phyloP scores from a whole-genome alignment of 2,113 vertebrate genomes.

The Cebidichthys violaceus region DNA sequence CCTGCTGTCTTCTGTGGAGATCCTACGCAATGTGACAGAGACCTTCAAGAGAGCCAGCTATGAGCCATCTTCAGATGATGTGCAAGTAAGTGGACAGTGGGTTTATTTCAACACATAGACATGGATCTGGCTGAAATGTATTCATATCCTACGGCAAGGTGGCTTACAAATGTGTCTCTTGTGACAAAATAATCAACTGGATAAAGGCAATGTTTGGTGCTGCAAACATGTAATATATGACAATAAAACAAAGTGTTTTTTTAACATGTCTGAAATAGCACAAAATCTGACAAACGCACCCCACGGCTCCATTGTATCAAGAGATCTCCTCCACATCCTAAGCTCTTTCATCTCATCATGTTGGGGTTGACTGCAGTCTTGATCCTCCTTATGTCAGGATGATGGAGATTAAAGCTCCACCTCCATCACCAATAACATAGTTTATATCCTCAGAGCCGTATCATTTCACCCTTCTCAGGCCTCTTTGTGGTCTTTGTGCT shows the following conservation, averaged over 20 bases:
- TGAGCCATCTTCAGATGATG: slow-evolving; percentile 95
- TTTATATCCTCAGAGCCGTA: slow-evolving; percentile 66
- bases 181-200: background rate
- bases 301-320: slow-evolving; percentile 61
- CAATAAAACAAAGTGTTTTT: background rate
- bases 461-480: slow-evolving; percentile 55
- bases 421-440: slow-evolving; percentile 72
- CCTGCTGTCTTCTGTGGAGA: slow-evolving; percentile 97
- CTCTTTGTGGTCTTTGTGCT: slow-evolving; percentile 34
- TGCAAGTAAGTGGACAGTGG: slow-evolving; percentile 88
- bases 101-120: background rate
- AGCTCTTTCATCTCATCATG: slow-evolving; percentile 73
- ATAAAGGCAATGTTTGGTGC: background rate
- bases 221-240: background rate
- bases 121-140: background rate
- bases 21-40: slow-evolving; percentile 97
- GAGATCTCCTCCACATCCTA: slow-evolving; percentile 62
- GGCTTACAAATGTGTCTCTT: background rate
- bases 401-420: slow-evolving; percentile 78
- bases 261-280: slow-evolving; percentile 37
- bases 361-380: slow-evolving; percentile 67
- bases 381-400: slow-evolving; percentile 80
- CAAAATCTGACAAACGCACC: slow-evolving; percentile 43
- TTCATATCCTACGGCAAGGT: background rate
- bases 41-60: slow-evolving; percentile 98